Evolutionary conservation across 2,113 vertebrate genomes (phyloP), one percentile per base, ranked within the genome.

Genomic region (Boulengeromyrus knoepffleri): DNA sequence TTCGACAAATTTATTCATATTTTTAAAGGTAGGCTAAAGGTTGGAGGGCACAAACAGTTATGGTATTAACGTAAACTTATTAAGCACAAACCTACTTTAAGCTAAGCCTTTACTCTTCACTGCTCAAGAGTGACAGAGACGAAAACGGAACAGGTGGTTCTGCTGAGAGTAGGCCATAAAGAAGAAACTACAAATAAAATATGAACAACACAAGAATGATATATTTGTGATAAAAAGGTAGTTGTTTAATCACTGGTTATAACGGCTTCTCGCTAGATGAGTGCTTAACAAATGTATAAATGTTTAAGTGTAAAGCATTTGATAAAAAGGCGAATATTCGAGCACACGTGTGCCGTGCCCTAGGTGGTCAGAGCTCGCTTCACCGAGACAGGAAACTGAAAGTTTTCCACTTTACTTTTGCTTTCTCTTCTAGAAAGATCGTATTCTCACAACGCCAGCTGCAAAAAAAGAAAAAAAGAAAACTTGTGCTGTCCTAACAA

Each of bases 361-460:
- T 12, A 17, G 4, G 12, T 15, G 49, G 5, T 5, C 49, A 19
- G 27, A 36, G 27, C 13, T 56, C 39, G 87, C 1, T 62, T 42
- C 17, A 56, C 53, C 36, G 19, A 58, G 87, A 66, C 87, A 66
- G 94, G 95, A 96, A 96, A 96, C 92, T 92, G 95, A 96, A 96
- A 96, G 95, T 89, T 88, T 91, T 92, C 91, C 27, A 62, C 31
- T 87, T 89, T 88, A 66, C 93, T 96, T 96, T 96, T 95, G 92
- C 93, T 96, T 96, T 96, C 95, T 89, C 86, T 96, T 93, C 0
- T 56, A 84, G 80, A 53, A 89, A 88, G 84, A 90, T 87, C 89
- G 62, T 89, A 42, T 89, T 89, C 31, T 74, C 42, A 45, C 53
- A 31, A 91, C 90, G 92, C 27, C 45, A 56, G 58, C 49, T 36